Percentiles rank a stretch among this genome's conserved stretches.
Conservation (phyloP, 2,113 vertebrate species). For the Onychostoma macrolepis region DNA sequence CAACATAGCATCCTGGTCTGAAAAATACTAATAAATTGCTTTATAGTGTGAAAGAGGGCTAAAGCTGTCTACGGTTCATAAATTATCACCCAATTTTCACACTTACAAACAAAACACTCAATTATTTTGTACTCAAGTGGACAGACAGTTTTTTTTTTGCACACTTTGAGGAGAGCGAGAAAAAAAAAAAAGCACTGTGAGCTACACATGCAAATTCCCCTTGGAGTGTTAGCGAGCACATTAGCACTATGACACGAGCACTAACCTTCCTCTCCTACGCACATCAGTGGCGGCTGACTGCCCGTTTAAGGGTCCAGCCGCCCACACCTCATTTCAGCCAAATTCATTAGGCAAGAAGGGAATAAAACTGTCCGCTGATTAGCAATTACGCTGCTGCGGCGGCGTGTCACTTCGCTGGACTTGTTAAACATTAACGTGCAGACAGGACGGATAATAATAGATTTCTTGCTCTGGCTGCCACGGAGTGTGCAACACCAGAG, state of each 20-base stretch:
- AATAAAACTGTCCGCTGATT: slow-evolving; percentile 79
- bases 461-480: slow-evolving; percentile 62
- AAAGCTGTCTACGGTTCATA: neutral
- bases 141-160: slow-evolving; percentile 1
- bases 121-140: slow-evolving; percentile 12
- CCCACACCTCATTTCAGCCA: slow-evolving; percentile 75
- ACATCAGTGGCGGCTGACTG: slow-evolving; percentile 70
- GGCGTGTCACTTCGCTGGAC: slow-evolving; percentile 77
- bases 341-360: slow-evolving; percentile 74
- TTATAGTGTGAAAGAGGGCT: neutral
- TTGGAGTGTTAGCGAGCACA: neutral
- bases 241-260: slow-evolving; percentile 18
- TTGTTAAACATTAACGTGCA: slow-evolving; percentile 75
- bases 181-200: slow-evolving; percentile 1
- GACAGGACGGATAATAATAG: slow-evolving; percentile 75
- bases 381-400: slow-evolving; percentile 75
- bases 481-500: slow-evolving; percentile 14
- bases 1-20: neutral
- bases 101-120: neutral
- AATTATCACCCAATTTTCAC: neutral
- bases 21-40: neutral
- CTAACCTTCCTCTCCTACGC: slow-evolving; percentile 64
- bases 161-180: neutral
- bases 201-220: neutral
- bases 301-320: slow-evolving; percentile 63